Evolutionary conservation across 2,888 invertebrate species (phyloP).

Genomic region (Platypus cylindrus): DNA sequence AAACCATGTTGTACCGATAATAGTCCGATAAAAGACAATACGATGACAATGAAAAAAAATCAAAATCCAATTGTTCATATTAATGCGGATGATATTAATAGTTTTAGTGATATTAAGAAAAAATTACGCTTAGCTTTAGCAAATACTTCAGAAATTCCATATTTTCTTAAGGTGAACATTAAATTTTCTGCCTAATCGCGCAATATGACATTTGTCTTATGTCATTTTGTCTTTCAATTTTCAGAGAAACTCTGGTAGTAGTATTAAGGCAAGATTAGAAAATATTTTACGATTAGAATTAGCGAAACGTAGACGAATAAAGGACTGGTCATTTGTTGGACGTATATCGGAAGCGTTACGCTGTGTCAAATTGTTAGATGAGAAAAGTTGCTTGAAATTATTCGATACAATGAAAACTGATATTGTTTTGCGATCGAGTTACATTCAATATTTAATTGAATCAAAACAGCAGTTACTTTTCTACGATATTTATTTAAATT

Average conservation of each 20-base stretch:
- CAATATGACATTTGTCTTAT: no score
- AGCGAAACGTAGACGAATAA: constrained; percentile 70
- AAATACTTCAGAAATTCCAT: constrained; percentile 61
- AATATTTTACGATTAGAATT: constrained; percentile 61
- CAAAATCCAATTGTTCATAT: constrained; percentile 24
- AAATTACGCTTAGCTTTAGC: constrained; percentile 85
- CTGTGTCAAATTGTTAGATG: constrained; percentile 61
- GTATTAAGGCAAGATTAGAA: constrained; percentile 38
- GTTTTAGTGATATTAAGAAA: constrained; percentile 62
- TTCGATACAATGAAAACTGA: constrained; percentile 64
- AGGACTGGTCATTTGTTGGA: constrained; percentile 63
- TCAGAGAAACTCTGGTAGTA: constrained; percentile 21
- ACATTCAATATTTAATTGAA: constrained; percentile 68
- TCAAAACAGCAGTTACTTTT: constrained; percentile 70
- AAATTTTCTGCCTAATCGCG: no score
- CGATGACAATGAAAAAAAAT: constrained; percentile 29
- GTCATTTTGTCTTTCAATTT: no score
- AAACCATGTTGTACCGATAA: constrained; percentile 24
- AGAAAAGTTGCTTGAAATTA: constrained; percentile 55
- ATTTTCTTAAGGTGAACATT: constrained; percentile 27
- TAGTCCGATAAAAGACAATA: constrained; percentile 21
- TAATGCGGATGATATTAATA: constrained; percentile 37
- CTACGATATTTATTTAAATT: constrained; percentile 58
- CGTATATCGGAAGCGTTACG: constrained; percentile 74
- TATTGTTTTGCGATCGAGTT: constrained; percentile 61